Evolutionary conservation across 1,140 invertebrate species (phyloP).

Genomic region (Hycleus cichorii): DNA sequence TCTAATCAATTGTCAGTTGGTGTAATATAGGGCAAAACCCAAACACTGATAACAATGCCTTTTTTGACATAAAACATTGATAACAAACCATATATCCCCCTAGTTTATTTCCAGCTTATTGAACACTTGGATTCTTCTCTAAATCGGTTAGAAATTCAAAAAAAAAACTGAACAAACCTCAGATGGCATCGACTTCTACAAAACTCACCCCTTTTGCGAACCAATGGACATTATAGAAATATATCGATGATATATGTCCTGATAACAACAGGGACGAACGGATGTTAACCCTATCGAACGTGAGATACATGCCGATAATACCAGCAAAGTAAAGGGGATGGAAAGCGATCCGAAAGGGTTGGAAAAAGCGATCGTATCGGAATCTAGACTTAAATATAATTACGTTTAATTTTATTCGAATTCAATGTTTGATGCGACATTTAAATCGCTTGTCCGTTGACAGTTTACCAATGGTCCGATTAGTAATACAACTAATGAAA

Average conservation of each 20-base stretch:
- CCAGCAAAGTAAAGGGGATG: neutral
- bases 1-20: neutral
- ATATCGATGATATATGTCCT: constrained; percentile 12
- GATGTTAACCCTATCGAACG: constrained; percentile 15
- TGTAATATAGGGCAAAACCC: constrained; percentile 4
- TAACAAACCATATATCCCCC: constrained; percentile 16
- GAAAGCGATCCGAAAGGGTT: too few species aligned
- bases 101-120: constrained; percentile 17
- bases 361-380: neutral
- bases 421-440: too few species aligned
- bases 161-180: neutral
- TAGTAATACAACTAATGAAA: too few species aligned
- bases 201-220: constrained; percentile 10
- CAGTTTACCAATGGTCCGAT: too few species aligned
- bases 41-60: constrained; percentile 4
- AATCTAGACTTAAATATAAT: neutral
- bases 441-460: too few species aligned
- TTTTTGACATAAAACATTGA: constrained; percentile 18
- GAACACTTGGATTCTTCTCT: constrained; percentile 16
- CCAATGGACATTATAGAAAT: constrained; percentile 15
- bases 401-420: too few species aligned
- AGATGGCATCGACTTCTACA: constrained; percentile 13
- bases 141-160: constrained; percentile 3
- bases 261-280: constrained; percentile 3
- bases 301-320: constrained; percentile 13